These are phyloP conservation scores for Circaetus cinerascens DNA, from an alignment of 2,113 vertebrate genomes.

Conservation along the genomic window DNA sequence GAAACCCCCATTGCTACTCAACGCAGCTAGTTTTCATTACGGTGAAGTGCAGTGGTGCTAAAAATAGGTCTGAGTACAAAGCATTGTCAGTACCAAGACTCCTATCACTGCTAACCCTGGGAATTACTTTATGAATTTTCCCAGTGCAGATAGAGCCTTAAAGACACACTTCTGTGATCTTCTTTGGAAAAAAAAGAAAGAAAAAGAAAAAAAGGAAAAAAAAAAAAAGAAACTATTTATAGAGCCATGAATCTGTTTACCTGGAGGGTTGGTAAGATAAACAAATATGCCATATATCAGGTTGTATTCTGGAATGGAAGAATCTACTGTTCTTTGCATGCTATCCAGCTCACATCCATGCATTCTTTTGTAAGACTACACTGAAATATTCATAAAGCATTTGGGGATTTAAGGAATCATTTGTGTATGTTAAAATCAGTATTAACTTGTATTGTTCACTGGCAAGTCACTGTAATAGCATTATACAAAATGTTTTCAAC, in stretches of 20 bases:
- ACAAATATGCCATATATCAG: not conserved
- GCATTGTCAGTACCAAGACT: not conserved
- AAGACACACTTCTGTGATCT: not conserved
- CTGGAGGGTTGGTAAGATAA: not conserved
- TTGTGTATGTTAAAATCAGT: slow-evolving; percentile 13
- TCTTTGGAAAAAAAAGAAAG: not conserved
- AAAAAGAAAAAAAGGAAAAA: not conserved
- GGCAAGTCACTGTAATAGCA: not conserved
- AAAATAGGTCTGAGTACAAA: not conserved
- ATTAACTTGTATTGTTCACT: slow-evolving; percentile 19
- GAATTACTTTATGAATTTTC: not conserved
- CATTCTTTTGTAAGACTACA: not conserved
- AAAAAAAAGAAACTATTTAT: not conserved
- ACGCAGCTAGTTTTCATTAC: not conserved
- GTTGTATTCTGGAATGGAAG: not conserved
- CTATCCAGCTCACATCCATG: not conserved
- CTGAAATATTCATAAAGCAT: not conserved
- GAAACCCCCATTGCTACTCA: not conserved
- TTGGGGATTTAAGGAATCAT: not conserved
- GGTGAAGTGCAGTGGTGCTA: not conserved
- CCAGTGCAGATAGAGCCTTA: not conserved
- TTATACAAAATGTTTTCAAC: slow-evolving; percentile 5
- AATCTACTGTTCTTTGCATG: not conserved
- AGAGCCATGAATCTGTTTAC: not conserved
- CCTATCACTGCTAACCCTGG: not conserved